A percentile compares a stretch with the other conserved stretches of the same genome.
Evolutionary conservation across 92 coral and sea anemone species (phyloP).

Genomic region (Micromussa lordhowensis): DNA sequence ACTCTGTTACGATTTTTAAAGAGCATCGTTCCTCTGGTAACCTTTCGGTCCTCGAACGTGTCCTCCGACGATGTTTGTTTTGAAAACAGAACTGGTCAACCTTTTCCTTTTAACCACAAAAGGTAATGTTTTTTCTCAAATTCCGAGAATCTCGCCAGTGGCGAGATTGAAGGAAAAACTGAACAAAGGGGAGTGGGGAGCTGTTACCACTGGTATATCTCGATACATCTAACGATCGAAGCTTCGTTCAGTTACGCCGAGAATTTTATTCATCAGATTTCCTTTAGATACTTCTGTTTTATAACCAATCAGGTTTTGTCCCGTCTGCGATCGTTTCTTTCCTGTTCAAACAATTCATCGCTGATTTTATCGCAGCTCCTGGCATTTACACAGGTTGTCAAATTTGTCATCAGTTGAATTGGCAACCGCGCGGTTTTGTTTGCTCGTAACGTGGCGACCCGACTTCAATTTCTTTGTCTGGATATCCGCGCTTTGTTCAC

Average conservation of each 20-base stretch:
- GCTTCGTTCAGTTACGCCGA: neutral
- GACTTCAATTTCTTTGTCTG: neutral
- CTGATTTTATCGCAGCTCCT: neutral
- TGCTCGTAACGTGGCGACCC: conserved; percentile 8
- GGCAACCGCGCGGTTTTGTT: neutral
- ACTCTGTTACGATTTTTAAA: neutral
- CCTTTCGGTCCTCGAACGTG: conserved; percentile 13
- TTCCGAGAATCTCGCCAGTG: neutral
- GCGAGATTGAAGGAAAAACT: neutral
- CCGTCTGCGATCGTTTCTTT: conserved; percentile 1
- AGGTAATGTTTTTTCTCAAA: conserved; percentile 3
- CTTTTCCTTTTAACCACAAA: conserved; percentile 14
- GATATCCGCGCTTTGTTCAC: neutral
- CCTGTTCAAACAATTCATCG: conserved; percentile 1
- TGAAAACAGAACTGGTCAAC: neutral
- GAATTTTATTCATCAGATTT: neutral
- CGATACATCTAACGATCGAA: no score
- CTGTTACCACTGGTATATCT: no score
- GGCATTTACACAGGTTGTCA: conserved; percentile 3
- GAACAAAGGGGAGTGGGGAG: no score
- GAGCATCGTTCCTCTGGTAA: neutral
- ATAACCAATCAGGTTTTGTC: conserved; percentile 13
- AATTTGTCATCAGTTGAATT: neutral
- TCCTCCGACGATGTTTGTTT: neutral
- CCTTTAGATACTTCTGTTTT: neutral